Base-by-base conservation (phyloP, 1,140 invertebrate species). In the Musca domestica region DNA sequence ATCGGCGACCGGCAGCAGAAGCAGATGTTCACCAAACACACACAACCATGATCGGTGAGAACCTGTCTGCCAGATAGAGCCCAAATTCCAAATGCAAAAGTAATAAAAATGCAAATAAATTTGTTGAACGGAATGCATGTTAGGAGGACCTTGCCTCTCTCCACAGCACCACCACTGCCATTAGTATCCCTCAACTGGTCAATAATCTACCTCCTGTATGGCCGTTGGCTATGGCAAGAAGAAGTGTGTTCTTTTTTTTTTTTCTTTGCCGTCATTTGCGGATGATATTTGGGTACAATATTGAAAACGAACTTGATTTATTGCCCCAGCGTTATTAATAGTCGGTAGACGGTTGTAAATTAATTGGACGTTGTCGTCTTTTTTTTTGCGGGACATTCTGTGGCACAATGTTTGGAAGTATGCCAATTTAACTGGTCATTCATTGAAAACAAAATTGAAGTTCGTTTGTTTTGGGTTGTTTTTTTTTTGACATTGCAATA, bases 61-160 rank as follows among this genome's bases (percentile, higher is more conserved):
- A 0, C 22, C 14, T 10, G 52, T 25, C 22, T 52, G 19, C 10
- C 19, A 20, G 41, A 46, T 12, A 46, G 10, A 46, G 23, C 15
- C 15, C 14, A 20, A 54, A 27, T n/a, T n/a, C n/a, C 54, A 58
- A 58, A 30, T 27, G 27, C 7, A 34, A 61, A 61, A 61, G 56
- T 30, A 61, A 61, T 61, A 61, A 61, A 61, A 61, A 61, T 61
- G 56, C 27, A 41, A 61, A 61, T 30, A 30, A 61, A 61, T 61
- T 61, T 61, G 52, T 41, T 30, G 10, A 10, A 20, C 22, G 15
- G 14, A 54, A 15, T 27, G 6, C 15, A 34, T 10, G 17, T 34
- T 34, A 17, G 56, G 20, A 19, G 17, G 48, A 5, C 41, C 34
- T 17, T 20, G 34, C 7, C 56, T 34, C 34, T 61, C 17, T 17